A percentile compares a stretch with the other conserved stretches of the same genome.
phyloP scores from a whole-genome alignment of 2,888 invertebrate species.

The Altica lythri region DNA sequence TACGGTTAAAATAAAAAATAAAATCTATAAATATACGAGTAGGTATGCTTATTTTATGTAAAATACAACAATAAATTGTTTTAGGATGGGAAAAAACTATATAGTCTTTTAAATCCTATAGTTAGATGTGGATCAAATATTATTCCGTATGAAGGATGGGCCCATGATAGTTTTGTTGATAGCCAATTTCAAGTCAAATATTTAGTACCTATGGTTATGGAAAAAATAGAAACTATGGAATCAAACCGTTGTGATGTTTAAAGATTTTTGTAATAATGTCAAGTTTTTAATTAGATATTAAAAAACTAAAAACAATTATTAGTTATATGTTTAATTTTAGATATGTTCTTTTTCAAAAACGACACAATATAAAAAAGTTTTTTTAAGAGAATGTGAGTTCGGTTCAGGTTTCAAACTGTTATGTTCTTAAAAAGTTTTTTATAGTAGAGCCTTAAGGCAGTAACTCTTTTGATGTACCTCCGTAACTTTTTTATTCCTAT shows the following conservation, averaged over 20 bases:
- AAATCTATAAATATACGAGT: too few relatives aligned
- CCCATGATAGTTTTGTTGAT: not conserved
- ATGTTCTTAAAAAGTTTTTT: constrained; percentile 4
- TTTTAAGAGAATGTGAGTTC: not conserved
- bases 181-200: not conserved
- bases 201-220: not conserved
- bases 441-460: not conserved
- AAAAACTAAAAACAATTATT: too few relatives aligned
- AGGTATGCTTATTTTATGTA: too few relatives aligned
- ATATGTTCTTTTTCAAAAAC: too few relatives aligned
- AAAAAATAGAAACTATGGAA: not conserved
- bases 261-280: too few relatives aligned
- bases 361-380: constrained; percentile 7
- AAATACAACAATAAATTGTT: too few relatives aligned
- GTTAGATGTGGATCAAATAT: not conserved
- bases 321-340: too few relatives aligned
- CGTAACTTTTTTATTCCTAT: constrained; percentile 3
- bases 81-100: not conserved
- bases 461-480: not conserved
- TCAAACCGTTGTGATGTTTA: not conserved
- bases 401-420: not conserved
- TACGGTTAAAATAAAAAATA: too few relatives aligned
- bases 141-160: not conserved
- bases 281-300: too few relatives aligned
- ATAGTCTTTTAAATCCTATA: not conserved